These are phyloP conservation scores for Plestiodon gilberti DNA, from an alignment of 2,113 vertebrate genomes.

Conservation along the genomic window DNA sequence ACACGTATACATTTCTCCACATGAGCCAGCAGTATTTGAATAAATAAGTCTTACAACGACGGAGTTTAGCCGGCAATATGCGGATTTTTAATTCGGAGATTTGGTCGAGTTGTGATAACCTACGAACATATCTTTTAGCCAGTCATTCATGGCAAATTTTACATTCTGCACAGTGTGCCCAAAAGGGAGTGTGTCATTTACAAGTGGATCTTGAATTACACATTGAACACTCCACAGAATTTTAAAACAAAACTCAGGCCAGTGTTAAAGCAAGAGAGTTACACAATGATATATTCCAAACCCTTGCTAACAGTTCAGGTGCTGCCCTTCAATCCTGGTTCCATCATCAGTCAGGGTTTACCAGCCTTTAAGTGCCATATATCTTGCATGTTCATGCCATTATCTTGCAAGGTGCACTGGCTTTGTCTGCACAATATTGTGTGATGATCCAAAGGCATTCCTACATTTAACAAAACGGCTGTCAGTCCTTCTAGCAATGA, in stretches of 20 bases:
- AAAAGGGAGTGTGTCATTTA: neutral
- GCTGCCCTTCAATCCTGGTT: neutral
- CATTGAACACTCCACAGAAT: neutral
- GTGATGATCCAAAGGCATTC: neutral
- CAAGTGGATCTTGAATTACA: neutral
- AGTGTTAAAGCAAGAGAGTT: neutral
- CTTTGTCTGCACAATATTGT: neutral
- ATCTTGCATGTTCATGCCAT: no score
- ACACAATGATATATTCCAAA: neutral
- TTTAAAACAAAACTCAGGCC: neutral
- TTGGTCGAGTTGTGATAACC: no score
- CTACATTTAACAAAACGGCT: slow-evolving; percentile 15
- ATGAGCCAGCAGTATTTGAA: no score
- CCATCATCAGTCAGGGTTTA: slow-evolving; percentile 7
- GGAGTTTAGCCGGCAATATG: no score
- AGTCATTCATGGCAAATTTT: neutral
- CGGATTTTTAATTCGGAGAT: no score
- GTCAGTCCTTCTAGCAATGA: neutral
- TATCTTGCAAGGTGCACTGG: slow-evolving; percentile 20
- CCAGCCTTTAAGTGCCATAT: slow-evolving; percentile 22
- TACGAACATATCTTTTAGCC: no score
- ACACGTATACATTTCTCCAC: no score
- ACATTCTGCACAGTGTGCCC: neutral
- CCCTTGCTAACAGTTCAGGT: neutral
- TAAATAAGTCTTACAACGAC: no score